These are phyloP conservation scores for Paralichthys olivaceus DNA, from an alignment of 2,113 vertebrate species.

Conservation along the genomic window DNA sequence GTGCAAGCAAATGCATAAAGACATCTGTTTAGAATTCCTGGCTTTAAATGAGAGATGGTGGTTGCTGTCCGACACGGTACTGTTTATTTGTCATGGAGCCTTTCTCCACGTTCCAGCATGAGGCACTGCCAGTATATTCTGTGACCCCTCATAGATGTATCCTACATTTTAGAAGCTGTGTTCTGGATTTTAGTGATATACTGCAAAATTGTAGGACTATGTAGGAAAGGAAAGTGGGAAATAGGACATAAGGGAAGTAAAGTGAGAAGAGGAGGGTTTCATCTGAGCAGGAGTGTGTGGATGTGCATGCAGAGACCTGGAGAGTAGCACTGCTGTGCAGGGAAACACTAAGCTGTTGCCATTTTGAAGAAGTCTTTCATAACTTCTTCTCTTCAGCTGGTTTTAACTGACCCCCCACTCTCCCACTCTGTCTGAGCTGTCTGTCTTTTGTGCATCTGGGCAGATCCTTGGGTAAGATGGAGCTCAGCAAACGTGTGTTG, in stretches of 20 bases:
- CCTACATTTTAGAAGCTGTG: slow-evolving; percentile 4
- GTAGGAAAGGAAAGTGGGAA: slow-evolving; percentile 18
- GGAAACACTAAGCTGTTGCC: slow-evolving; percentile 46
- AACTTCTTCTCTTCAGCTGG: slow-evolving; percentile 66
- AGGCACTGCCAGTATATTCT: neutral
- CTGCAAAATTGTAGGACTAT: slow-evolving; percentile 3
- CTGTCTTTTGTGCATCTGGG: slow-evolving; percentile 60
- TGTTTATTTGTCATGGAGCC: slow-evolving; percentile 46
- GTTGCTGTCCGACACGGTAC: slow-evolving; percentile 19
- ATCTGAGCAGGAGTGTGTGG: slow-evolving; percentile 24
- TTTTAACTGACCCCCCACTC: slow-evolving; percentile 57
- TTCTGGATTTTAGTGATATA: slow-evolving; percentile 27
- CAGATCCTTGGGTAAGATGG: slow-evolving; percentile 51
- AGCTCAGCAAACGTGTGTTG: slow-evolving; percentile 51
- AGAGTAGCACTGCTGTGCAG: slow-evolving; percentile 64
- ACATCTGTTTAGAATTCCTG: slow-evolving; percentile 60
- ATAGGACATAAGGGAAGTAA: slow-evolving; percentile 39
- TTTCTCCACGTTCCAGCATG: slow-evolving; percentile 7
- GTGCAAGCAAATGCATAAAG: slow-evolving; percentile 44
- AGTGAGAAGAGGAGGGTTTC: slow-evolving; percentile 35
- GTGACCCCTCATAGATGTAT: neutral
- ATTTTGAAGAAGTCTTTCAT: slow-evolving; percentile 72
- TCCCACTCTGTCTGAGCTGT: slow-evolving; percentile 49
- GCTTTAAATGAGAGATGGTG: slow-evolving; percentile 42
- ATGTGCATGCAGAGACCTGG: slow-evolving; percentile 47